Conservation (phyloP, 2,113 vertebrate genomes). For the Cyphomyrus discorhynchus region DNA sequence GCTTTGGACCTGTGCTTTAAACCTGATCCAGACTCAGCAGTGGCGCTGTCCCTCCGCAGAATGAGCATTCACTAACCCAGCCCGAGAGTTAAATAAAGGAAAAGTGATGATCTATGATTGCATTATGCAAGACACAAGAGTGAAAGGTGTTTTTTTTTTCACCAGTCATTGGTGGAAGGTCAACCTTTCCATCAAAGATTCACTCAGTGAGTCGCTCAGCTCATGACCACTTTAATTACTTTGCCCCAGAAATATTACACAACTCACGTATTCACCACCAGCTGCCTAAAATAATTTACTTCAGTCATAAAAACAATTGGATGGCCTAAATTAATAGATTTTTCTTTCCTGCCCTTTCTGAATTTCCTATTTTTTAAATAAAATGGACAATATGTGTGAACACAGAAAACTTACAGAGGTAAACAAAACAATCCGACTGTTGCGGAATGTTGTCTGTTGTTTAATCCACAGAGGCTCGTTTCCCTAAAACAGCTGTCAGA, state of each 20-base stretch:
- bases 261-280: not conserved
- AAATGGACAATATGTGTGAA: not conserved
- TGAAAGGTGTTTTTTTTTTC: not conserved
- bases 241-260: not conserved
- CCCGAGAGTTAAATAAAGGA: not conserved
- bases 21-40: not conserved
- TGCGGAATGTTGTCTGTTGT: not conserved
- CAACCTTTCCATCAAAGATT: not conserved
- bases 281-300: not conserved
- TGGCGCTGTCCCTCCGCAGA: not conserved
- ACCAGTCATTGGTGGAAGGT: not conserved
- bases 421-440: not conserved
- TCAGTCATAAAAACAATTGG: not conserved
- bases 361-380: not conserved
- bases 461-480: not conserved
- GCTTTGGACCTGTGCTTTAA: not conserved
- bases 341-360: not conserved
- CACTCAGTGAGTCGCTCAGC: not conserved
- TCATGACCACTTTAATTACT: not conserved
- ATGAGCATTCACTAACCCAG: not conserved
- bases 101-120: not conserved
- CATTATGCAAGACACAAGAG: not conserved
- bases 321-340: not conserved
- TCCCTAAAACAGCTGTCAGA: conserved; percentile 2
- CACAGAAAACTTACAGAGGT: not conserved